Conservation (phyloP, 2,888 invertebrate species). For the Hypsopygia costalis region DNA sequence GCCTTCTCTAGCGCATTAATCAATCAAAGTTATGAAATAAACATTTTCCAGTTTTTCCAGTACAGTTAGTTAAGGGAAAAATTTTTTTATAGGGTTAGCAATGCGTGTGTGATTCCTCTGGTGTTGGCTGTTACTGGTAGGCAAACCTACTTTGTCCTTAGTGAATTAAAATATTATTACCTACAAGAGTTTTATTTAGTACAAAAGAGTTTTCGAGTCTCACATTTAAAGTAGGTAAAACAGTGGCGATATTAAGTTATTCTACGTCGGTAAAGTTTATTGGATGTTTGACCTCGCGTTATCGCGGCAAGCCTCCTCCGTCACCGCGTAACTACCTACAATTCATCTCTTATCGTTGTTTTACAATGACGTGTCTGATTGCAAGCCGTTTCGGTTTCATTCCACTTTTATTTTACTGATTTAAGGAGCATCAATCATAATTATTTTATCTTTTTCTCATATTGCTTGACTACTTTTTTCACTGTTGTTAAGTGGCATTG, state of each 20-base stretch:
- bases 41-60: no score
- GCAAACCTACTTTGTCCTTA: no score
- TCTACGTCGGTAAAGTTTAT: slow-evolving; percentile 38
- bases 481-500: no score
- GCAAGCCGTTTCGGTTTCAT: slow-evolving; percentile 13
- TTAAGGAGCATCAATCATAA: not conserved
- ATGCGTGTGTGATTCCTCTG: no score
- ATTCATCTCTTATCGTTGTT: slow-evolving; percentile 51
- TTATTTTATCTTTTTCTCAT: not conserved
- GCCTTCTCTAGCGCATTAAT: no score
- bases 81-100: no score
- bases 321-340: slow-evolving; percentile 35
- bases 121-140: no score
- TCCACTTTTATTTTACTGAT: slow-evolving; percentile 8
- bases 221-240: slow-evolving; percentile 37
- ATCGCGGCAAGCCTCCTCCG: slow-evolving; percentile 68
- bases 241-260: slow-evolving; percentile 42
- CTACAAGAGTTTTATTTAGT: no score
- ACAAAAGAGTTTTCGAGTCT: no score
- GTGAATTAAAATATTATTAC: no score
- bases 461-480: not conserved
- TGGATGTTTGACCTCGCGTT: slow-evolving; percentile 64
- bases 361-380: slow-evolving; percentile 32
- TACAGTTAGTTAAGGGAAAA: no score
- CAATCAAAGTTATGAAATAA: no score